Evolutionary conservation across 2,888 invertebrate genomes (phyloP).

Genomic region (Morinoia aosen): DNA sequence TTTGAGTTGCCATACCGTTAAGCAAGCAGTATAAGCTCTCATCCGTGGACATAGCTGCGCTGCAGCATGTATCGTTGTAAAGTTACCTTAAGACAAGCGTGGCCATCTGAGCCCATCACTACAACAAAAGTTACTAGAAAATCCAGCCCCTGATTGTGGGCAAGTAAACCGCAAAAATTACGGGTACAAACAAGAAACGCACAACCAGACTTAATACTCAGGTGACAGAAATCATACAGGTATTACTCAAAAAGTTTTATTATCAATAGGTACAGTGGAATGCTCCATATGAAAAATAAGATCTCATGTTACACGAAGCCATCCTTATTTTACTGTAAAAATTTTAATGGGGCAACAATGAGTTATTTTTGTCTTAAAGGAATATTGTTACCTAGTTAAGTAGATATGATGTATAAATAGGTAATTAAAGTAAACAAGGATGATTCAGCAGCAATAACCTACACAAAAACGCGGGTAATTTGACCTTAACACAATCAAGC

Average conservation of each 20-base stretch:
- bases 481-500: not conserved
- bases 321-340: slow-evolving; percentile 6
- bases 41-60: too few relatives aligned
- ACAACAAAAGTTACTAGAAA: too few relatives aligned
- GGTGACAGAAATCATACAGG: not conserved
- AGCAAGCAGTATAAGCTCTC: too few relatives aligned
- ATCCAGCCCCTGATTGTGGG: too few relatives aligned
- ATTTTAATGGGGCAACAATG: slow-evolving; percentile 26
- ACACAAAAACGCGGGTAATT: not conserved
- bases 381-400: slow-evolving; percentile 31
- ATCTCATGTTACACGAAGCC: slow-evolving; percentile 25
- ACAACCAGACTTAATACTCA: not conserved
- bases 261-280: slow-evolving; percentile 11
- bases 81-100: too few relatives aligned
- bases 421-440: not conserved
- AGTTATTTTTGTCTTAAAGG: not conserved
- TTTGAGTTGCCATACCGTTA: too few relatives aligned
- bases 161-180: too few relatives aligned
- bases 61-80: too few relatives aligned
- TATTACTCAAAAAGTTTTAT: not conserved
- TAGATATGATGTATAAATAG: not conserved
- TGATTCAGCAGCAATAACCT: not conserved
- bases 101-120: too few relatives aligned
- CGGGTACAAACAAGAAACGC: not conserved
- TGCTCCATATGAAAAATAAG: slow-evolving; percentile 49